These are phyloP conservation scores for Oreotrochilus melanogaster DNA, from an alignment of 2,113 vertebrate genomes.

Conservation along the genomic window DNA sequence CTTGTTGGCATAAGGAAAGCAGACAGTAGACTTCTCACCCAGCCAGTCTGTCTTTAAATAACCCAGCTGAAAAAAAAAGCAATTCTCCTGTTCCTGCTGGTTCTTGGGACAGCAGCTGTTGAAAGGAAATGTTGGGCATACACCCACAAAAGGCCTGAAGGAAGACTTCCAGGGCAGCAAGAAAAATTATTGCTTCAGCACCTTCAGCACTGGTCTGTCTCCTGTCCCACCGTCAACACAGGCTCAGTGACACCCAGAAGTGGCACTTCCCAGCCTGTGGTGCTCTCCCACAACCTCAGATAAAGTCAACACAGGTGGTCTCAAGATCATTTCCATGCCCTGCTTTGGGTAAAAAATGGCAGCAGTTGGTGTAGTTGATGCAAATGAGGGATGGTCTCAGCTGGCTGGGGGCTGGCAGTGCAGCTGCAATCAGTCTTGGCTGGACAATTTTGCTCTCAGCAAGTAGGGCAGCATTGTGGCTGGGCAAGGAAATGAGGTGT, in stretches of 20 bases:
- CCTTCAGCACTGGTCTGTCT: not conserved
- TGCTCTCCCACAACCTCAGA: not conserved
- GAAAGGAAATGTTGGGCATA: not conserved
- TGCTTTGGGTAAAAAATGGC: not conserved
- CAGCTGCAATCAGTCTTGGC: not conserved
- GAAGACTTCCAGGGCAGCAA: not conserved
- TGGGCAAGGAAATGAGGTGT: not conserved
- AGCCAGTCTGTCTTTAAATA: not conserved
- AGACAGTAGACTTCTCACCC: not conserved
- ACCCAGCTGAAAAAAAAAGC: not conserved
- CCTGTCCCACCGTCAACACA: not conserved
- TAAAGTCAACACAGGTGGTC: not conserved
- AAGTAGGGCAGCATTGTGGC: rapidly evolving
- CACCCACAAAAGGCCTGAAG: not conserved
- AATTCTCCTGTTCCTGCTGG: not conserved
- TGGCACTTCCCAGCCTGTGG: not conserved
- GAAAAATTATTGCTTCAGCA: not conserved
- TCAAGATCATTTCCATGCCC: not conserved
- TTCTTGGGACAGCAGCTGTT: not conserved
- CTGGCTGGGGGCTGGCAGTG: not conserved
- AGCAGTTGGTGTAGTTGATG: not conserved
- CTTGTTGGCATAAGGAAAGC: not conserved
- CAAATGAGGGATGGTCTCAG: not conserved
- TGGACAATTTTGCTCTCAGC: not conserved
- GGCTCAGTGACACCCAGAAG: not conserved